phyloP scores from a whole-genome alignment of 1,140 invertebrate species.

The Monomorium pharaonis region DNA sequence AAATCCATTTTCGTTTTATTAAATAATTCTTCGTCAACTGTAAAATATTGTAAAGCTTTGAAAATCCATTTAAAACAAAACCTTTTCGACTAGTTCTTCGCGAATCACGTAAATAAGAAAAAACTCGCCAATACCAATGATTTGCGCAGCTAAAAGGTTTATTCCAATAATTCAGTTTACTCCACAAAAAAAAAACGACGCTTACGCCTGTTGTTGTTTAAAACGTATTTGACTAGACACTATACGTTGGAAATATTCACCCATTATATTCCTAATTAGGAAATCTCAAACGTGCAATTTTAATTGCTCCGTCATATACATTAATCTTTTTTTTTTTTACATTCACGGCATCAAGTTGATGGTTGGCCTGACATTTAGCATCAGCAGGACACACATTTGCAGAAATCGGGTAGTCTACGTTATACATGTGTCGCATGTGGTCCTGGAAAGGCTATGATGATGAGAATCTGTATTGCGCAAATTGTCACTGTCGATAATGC shows the following conservation, averaged over 20 bases:
- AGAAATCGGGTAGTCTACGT: conserved; percentile 12
- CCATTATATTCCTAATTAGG: neutral
- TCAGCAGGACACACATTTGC: conserved; percentile 21
- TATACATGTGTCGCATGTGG: neutral
- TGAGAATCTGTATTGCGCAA: conserved; percentile 49
- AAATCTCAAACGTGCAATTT: neutral
- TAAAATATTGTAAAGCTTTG: neutral
- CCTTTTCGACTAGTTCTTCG: neutral
- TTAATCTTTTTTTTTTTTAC: conserved; percentile 22
- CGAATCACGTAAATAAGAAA: neutral
- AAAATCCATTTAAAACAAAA: neutral
- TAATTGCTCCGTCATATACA: conserved; percentile 4
- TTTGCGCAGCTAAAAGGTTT: neutral
- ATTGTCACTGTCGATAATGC: conserved; percentile 35
- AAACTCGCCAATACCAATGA: neutral
- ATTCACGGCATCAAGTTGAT: neutral
- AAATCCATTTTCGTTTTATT: neutral
- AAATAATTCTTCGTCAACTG: neutral
- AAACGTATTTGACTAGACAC: conserved; percentile 34
- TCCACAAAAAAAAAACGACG: conserved; percentile 21
- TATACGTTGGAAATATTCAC: conserved; percentile 20
- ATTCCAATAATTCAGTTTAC: neutral
- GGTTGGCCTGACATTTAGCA: conserved; percentile 1
- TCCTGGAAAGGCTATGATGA: conserved; percentile 41
- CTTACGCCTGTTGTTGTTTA: neutral